Evolutionary conservation across 2,113 vertebrate species (phyloP), one percentile per base, ranked within the genome.

Genomic region (Cygnus atratus): DNA sequence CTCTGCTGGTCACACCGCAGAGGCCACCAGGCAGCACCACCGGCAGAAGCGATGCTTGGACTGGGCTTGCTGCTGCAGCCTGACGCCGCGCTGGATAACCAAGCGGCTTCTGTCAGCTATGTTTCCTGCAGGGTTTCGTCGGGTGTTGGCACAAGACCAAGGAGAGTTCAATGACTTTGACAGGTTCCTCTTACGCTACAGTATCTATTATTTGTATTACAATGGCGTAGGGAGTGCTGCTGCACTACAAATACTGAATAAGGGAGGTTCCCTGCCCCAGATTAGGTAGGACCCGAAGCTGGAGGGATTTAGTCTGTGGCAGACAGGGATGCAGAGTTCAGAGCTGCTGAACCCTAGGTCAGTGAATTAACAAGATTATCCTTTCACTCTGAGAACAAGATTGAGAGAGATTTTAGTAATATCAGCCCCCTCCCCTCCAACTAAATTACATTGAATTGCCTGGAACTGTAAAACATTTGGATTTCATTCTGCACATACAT

Each of bases 351-450:
- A 92, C 92, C 90, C 93, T 37, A n/a, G 44, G 87, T 90, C 52
- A 90, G 21, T 0, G 0, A 88, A 90, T 79, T 92, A 96, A 96
- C 43, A n/a, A 81, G 93, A 95, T 94, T 90, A 94, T 78, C 90
- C 82, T 96, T 96, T 90, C 92, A 61, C 76, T 93, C 43, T 65
- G 48, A 65, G 95, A 95, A 96, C 66, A 65, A 75, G 80, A 92
- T 74, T 81, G 57, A 88, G 46, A 81, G 88, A 88, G 83, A 78
- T 88, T 95, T 87, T 79, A 21, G 4, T 81, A 91, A 57, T 43
- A 57, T 26, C 44, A 50, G 33, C 41, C 37, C n/a, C 29, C 20
- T 31, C 13, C 54, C 29, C 33, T 43, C 9, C 29, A 75, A 6
- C 28, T 31, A 48, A 37, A 19, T 82, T 79, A 70, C 13, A 18